Percentiles rank a stretch among this genome's conserved stretches.
phyloP scores from a whole-genome alignment of 1,140 invertebrate species.

The Drosophila auraria region DNA sequence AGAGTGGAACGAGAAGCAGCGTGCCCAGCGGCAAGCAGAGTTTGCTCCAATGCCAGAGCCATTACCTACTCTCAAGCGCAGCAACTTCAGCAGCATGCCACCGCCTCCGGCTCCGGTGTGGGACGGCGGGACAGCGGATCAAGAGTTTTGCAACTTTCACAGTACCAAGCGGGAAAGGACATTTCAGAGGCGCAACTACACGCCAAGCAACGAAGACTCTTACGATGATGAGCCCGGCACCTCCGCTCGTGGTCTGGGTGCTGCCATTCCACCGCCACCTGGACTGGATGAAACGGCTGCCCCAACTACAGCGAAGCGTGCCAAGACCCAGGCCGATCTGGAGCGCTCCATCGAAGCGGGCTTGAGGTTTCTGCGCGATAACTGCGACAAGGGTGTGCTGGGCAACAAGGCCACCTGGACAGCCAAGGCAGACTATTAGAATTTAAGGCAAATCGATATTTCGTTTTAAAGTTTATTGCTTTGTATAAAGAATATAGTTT shows the following conservation, averaged over 20 bases:
- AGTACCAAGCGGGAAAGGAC: conserved; percentile 55
- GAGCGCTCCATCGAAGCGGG: conserved; percentile 89
- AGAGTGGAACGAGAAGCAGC: conserved; percentile 92
- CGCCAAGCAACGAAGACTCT: conserved; percentile 18
- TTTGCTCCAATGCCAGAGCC: conserved; percentile 88
- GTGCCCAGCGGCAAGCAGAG: conserved; percentile 88
- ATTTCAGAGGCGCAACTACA: conserved; percentile 72
- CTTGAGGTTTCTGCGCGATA: conserved; percentile 88
- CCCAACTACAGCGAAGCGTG: conserved; percentile 49
- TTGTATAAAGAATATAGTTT: conserved; percentile 57
- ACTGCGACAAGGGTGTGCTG: conserved; percentile 86
- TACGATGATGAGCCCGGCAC: conserved; percentile 46
- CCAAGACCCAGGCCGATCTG: conserved; percentile 83
- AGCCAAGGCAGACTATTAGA: conserved; percentile 81
- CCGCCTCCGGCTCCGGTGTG: conserved; percentile 22
- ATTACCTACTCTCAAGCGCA: conserved; percentile 39
- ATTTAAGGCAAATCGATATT: not conserved
- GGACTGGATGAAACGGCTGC: conserved; percentile 88
- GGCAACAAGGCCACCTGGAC: conserved; percentile 77
- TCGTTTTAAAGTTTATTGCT: conserved; percentile 53
- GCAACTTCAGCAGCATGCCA: conserved; percentile 78
- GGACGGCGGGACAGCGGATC: not conserved
- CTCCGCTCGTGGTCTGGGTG: conserved; percentile 61
- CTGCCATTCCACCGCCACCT: conserved; percentile 88
- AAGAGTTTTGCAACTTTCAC: conserved; percentile 64